Evolutionary conservation across 2,797 vertebrate species (phyloP).

Genomic region (Lacerta bilineata): DNA sequence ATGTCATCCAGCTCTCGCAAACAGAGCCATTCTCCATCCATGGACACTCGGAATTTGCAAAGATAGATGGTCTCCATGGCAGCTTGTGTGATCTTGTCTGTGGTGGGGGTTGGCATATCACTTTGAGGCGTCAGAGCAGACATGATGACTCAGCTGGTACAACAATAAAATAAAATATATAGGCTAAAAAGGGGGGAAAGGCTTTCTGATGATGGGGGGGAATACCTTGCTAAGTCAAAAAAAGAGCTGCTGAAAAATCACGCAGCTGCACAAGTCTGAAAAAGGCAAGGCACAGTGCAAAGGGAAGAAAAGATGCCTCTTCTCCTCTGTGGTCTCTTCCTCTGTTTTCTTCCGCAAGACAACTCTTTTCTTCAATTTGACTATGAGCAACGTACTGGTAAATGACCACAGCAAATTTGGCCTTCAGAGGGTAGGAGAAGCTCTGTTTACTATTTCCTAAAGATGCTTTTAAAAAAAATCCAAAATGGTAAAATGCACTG

Average conservation of each 20-base stretch:
- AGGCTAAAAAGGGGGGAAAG: slow-evolving; percentile 66
- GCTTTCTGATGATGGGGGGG: slow-evolving; percentile 63
- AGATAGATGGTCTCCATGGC: slow-evolving; percentile 99
- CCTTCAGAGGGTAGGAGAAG: slow-evolving; percentile 64
- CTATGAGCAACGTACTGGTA: slow-evolving; percentile 66
- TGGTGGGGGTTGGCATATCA: slow-evolving; percentile 98
- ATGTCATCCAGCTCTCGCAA: slow-evolving; percentile 98
- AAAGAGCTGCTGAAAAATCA: slow-evolving; percentile 54
- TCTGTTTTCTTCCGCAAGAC: slow-evolving; percentile 70
- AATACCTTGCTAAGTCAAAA: slow-evolving; percentile 61
- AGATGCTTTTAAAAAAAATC: slow-evolving; percentile 63
- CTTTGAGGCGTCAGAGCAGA: slow-evolving; percentile 97
- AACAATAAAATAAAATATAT: slow-evolving; percentile 76
- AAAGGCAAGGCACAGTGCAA: slow-evolving; percentile 74
- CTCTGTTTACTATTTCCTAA: slow-evolving; percentile 51
- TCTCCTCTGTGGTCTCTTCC: slow-evolving; percentile 73
- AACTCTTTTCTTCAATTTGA: slow-evolving; percentile 63
- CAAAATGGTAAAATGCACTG: slow-evolving; percentile 67
- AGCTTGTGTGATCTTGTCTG: slow-evolving; percentile 99
- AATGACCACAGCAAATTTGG: slow-evolving; percentile 57
- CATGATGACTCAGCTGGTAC: slow-evolving; percentile 98
- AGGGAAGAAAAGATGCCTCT: slow-evolving; percentile 69
- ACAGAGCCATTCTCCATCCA: slow-evolving; percentile 99
- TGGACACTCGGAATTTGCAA: slow-evolving; percentile 99
- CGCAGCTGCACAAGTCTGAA: slow-evolving; percentile 59